phyloP scores from a whole-genome alignment of 2,888 invertebrate species.

The Ectemnius cavifrons region DNA sequence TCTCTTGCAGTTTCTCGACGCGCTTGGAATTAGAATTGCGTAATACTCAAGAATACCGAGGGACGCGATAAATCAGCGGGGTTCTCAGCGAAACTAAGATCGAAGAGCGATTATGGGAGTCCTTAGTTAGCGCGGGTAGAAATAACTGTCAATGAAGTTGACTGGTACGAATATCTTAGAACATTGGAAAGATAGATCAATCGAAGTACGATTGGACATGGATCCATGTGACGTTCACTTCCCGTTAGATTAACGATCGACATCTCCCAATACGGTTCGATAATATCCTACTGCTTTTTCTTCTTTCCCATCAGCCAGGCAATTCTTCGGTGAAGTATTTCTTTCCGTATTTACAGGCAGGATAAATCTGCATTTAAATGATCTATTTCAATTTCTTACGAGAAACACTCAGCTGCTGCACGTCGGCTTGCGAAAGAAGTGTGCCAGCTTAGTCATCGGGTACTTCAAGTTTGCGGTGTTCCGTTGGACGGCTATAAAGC shows the following conservation, averaged over 20 bases:
- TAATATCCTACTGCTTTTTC: too few species aligned
- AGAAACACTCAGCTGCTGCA: background rate
- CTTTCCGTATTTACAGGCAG: too few species aligned
- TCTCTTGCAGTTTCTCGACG: background rate
- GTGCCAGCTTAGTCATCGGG: background rate
- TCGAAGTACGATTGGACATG: background rate
- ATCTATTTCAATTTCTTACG: background rate
- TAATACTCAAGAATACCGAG: background rate
- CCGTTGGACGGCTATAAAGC: background rate
- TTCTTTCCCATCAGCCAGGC: too few species aligned
- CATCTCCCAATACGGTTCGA: too few species aligned
- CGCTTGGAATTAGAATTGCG: background rate
- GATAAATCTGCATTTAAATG: too few species aligned
- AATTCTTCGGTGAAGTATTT: too few species aligned
- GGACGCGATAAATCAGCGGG: background rate
- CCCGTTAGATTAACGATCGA: too few species aligned
- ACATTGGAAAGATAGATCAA: background rate
- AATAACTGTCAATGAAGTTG: background rate
- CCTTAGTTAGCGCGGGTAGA: background rate
- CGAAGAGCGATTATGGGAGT: background rate
- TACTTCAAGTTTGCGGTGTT: background rate
- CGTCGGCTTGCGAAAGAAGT: background rate
- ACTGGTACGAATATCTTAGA: background rate
- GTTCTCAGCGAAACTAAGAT: background rate
- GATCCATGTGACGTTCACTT: background rate